Base-by-base conservation (phyloP, 2,797 vertebrate genomes). In the Benthosema pterotum region DNA sequence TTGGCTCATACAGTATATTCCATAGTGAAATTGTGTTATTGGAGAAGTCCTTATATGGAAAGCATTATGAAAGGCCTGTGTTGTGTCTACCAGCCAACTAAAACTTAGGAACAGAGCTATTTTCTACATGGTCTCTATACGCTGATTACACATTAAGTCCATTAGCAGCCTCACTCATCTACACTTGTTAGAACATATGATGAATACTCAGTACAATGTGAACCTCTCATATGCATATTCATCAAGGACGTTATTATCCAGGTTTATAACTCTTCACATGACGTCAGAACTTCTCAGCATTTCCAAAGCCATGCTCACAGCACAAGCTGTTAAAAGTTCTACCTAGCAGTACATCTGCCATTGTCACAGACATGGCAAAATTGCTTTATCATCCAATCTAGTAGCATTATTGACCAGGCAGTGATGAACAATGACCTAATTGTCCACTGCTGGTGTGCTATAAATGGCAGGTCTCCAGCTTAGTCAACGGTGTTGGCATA, bases 151-250 rank as follows among this genome's bases (percentile, higher is more conserved):
- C 28, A 18, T 12, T 64, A 66, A 62, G 52, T 38, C 12, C 19
- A 63, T 69, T 69, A 14, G 58, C 32, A 38, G 32, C 47, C 47
- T 53, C 18, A 32, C n/a, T 66, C 57, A 51, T 50, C n/a, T 16
- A 22, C 18, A 28, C 53, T 47, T 52, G 42, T 55, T 42, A 45
- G 57, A 57, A 63, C 55, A 52, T 28, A 22, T 61, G 61, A 57
- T 70, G 52, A n/a, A 49, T 43, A 52, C 52, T 19, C 18, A n/a
- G n/a, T 13, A 13, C 52, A 14, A 7, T 56, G 17, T 52, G 11
- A 52, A 52, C 19, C 19, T 28, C n/a, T 32, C 32, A 28, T 8
- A 52, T 25, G 19, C 11, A 46, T n/a, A 32, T 32, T 53, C 7
- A 13, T 28, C 6, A 8, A n/a, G 14, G 14, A 25, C 22, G 28